These are phyloP conservation scores for Xestia xanthographa DNA, from an alignment of 2,888 invertebrate species.

Conservation along the genomic window DNA sequence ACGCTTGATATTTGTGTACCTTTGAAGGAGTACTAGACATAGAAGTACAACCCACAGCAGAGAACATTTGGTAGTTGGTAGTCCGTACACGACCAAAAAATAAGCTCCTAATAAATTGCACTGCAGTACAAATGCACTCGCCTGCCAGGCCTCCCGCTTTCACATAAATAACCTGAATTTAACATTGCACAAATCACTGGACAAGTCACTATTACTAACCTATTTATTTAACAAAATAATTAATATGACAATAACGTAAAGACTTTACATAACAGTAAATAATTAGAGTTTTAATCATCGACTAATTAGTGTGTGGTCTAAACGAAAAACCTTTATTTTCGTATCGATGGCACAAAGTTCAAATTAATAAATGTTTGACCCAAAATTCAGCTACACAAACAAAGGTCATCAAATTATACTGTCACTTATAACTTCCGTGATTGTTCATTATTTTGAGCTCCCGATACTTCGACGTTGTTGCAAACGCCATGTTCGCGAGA, in stretches of 20 bases:
- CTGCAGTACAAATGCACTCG: not conserved
- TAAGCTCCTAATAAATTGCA: not conserved
- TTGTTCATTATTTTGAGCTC: too few relatives aligned
- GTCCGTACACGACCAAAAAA: not conserved
- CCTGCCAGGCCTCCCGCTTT: not conserved
- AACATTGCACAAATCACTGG: not conserved
- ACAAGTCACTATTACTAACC: not conserved
- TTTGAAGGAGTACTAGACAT: not conserved
- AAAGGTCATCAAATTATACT: too few relatives aligned
- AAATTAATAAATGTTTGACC: not conserved
- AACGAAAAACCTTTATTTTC: not conserved
- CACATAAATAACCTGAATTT: not conserved
- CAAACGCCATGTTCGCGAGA: too few relatives aligned
- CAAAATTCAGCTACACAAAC: not conserved
- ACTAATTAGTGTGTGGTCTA: conserved; percentile 17
- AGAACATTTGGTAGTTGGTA: not conserved
- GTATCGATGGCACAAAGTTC: not conserved
- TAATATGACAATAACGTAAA: not conserved
- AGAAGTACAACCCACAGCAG: not conserved
- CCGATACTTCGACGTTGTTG: too few relatives aligned
- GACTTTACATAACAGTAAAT: not conserved
- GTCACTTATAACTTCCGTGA: too few relatives aligned
- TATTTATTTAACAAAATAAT: not conserved
- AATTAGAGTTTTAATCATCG: not conserved
- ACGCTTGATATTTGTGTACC: not conserved